Evolutionary conservation across 2,888 invertebrate species (phyloP).

Genomic region (Heliconius erato): DNA sequence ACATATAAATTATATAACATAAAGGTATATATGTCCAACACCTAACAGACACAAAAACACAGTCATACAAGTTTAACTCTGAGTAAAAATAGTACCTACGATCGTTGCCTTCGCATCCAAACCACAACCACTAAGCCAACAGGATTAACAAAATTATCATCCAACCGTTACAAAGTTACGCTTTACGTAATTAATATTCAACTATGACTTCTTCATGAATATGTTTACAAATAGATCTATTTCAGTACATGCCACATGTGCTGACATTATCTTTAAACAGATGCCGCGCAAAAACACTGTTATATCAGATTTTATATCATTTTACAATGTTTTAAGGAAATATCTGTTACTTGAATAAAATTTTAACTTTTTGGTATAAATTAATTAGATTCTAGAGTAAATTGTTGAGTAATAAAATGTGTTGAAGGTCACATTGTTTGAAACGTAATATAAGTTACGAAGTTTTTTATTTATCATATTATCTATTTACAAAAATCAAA

Average conservation of each 20-base stretch:
- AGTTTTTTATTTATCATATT: background rate
- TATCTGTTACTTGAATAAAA: too few relatives aligned
- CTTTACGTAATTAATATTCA: background rate
- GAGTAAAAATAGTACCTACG: background rate
- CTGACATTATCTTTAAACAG: slow-evolving; percentile 14
- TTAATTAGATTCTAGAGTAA: background rate
- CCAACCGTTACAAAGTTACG: background rate
- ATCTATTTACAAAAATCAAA: too few relatives aligned
- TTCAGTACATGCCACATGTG: slow-evolving; percentile 7
- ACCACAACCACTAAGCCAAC: background rate
- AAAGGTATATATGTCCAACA: too few relatives aligned
- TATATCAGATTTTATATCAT: slow-evolving; percentile 8
- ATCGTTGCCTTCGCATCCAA: background rate
- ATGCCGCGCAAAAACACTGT: slow-evolving; percentile 17
- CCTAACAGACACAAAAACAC: background rate
- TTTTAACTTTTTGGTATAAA: background rate
- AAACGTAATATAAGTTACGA: background rate
- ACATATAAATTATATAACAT: too few relatives aligned
- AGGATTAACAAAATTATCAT: background rate
- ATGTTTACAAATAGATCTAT: slow-evolving; percentile 27
- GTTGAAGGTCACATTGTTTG: background rate
- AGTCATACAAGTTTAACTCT: background rate
- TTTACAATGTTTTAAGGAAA: background rate
- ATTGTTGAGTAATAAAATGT: background rate
- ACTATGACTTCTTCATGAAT: background rate